Conservation (phyloP, 2,888 invertebrate species). For the Diaphora mendica region DNA sequence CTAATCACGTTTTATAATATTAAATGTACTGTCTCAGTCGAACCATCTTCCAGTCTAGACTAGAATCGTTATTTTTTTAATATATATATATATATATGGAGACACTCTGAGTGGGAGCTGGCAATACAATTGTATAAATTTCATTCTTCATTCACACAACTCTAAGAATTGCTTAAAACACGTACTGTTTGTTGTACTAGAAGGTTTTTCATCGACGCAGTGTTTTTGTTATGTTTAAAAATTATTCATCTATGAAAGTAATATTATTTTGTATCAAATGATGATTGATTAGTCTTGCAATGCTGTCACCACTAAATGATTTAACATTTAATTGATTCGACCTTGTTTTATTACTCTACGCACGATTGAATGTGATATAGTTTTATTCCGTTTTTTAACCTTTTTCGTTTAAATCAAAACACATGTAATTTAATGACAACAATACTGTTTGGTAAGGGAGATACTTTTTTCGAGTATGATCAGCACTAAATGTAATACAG, state of each 20-base stretch:
- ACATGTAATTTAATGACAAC: too few relatives aligned
- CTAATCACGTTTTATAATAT: not conserved
- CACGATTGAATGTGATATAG: too few relatives aligned
- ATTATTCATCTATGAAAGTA: not conserved
- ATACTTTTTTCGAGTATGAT: too few relatives aligned
- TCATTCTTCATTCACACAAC: not conserved
- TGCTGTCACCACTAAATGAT: not conserved
- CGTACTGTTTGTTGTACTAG: not conserved
- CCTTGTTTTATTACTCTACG: not conserved
- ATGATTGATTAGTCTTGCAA: not conserved
- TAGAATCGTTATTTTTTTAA: not conserved
- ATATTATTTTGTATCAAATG: not conserved
- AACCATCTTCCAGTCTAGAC: not conserved
- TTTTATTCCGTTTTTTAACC: too few relatives aligned
- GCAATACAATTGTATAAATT: not conserved
- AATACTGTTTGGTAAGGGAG: too few relatives aligned
- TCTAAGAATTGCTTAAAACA: too few relatives aligned
- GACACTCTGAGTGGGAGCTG: not conserved
- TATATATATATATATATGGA: not conserved
- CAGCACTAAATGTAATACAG: too few relatives aligned
- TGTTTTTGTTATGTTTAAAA: too few relatives aligned
- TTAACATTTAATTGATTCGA: not conserved
- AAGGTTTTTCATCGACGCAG: not conserved
- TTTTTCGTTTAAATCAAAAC: too few relatives aligned
- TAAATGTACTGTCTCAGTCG: not conserved